Percentiles rank a stretch among this genome's conserved stretches.
These are phyloP conservation scores for Helicorthomorpha holstii DNA, from an alignment of 1,140 invertebrate genomes.

Conservation along the genomic window DNA sequence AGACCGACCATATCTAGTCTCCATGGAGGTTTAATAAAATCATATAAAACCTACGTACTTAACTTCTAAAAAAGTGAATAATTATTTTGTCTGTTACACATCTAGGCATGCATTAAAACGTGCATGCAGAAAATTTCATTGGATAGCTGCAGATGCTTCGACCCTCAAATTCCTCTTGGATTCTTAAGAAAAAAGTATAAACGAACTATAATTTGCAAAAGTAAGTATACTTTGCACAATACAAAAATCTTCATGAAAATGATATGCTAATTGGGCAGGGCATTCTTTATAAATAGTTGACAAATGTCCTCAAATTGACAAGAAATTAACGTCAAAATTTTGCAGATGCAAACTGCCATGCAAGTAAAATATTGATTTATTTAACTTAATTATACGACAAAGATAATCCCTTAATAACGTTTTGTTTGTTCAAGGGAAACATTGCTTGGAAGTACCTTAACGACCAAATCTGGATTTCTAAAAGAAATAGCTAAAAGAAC, in stretches of 20 bases:
- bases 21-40: not conserved
- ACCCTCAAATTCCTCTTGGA: not conserved
- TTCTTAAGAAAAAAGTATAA: not conserved
- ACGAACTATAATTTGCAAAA: not conserved
- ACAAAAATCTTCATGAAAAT: too few species aligned
- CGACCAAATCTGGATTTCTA: not conserved
- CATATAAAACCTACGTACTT: not conserved
- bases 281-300: not conserved
- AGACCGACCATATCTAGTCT: not conserved
- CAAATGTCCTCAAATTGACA: not conserved
- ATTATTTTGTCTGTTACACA: not conserved
- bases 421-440: not conserved
- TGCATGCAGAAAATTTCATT: not conserved
- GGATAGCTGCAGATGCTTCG: not conserved
- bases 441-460: not conserved
- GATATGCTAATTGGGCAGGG: too few species aligned
- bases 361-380: not conserved
- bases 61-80: not conserved
- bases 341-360: conserved; percentile 1
- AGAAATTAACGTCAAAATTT: not conserved
- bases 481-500: not conserved
- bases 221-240: not conserved
- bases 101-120: conserved; percentile 2
- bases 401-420: not conserved
- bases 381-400: not conserved